A percentile compares a stretch with the other conserved stretches of the same genome.
phyloP scores from a whole-genome alignment of 2,797 vertebrate genomes.

The Stomatorhinus walkeri region DNA sequence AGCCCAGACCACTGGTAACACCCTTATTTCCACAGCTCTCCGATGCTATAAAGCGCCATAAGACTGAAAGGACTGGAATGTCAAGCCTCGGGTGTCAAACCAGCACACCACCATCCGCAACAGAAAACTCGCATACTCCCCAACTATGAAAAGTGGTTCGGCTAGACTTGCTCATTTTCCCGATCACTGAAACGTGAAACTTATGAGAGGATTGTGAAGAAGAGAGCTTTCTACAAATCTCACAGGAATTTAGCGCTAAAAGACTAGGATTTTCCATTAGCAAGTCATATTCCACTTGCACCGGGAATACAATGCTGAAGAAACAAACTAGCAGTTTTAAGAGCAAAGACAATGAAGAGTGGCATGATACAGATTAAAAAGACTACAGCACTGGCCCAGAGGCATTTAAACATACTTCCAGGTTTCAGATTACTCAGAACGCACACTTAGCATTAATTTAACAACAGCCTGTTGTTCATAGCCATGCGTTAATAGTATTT shows the following conservation, averaged over 20 bases:
- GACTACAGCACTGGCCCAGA: not conserved
- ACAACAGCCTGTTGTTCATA: not conserved
- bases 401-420: not conserved
- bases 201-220: not conserved
- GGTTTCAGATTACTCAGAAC: not conserved
- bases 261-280: not conserved
- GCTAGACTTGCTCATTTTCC: not conserved
- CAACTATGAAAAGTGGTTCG: not conserved
- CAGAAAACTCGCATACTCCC: not conserved
- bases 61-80: not conserved
- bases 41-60: not conserved
- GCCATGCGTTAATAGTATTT: not conserved
- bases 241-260: not conserved
- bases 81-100: not conserved
- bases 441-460: not conserved
- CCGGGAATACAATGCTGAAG: not conserved
- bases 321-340: not conserved
- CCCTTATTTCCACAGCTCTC: not conserved
- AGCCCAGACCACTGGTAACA: not conserved
- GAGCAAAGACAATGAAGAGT: not conserved
- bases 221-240: not conserved
- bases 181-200: not conserved
- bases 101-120: not conserved
- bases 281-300: not conserved
- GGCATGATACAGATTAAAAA: not conserved